phyloP scores from a whole-genome alignment of 2,888 invertebrate genomes.

The Venusia cambrica region DNA sequence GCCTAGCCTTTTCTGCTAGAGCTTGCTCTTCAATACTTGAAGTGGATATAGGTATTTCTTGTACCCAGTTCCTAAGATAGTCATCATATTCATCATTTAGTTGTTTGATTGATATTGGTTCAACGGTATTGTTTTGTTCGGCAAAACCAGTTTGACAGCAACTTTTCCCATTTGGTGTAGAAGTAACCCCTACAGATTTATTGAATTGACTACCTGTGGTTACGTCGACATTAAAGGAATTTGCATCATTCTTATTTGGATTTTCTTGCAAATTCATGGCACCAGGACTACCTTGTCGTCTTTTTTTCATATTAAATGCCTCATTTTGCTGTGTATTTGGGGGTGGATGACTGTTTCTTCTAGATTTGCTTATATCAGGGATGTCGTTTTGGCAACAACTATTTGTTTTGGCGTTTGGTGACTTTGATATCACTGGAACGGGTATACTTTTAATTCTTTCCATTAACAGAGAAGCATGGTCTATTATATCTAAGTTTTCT shows the following conservation, averaged over 20 bases:
- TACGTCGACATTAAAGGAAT: too few species aligned
- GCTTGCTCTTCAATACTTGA: conserved; percentile 32
- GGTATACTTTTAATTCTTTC: conserved; percentile 44
- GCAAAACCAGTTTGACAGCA: conserved; percentile 3
- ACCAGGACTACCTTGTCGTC: background rate
- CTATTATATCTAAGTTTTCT: conserved; percentile 40
- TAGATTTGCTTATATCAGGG: conserved; percentile 8
- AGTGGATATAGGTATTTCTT: conserved; percentile 43
- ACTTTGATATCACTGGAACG: conserved; percentile 36
- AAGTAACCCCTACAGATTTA: conserved; percentile 2
- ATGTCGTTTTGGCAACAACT: conserved; percentile 3
- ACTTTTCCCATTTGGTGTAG: conserved; percentile 6
- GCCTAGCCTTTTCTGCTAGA: conserved; percentile 39
- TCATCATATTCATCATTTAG: conserved; percentile 43
- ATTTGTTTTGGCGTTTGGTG: conserved; percentile 1
- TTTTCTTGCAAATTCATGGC: background rate
- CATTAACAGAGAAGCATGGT: conserved; percentile 48
- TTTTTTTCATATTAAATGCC: conserved; percentile 1
- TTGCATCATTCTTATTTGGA: background rate
- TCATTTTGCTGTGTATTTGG: conserved; percentile 1
- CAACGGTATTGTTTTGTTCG: background rate
- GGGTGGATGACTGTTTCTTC: conserved; percentile 11
- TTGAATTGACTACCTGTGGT: conserved; percentile 7
- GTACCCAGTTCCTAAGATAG: conserved; percentile 46
- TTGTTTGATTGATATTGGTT: conserved; percentile 14